phyloP scores from a whole-genome alignment of 1,140 invertebrate species.

The Drosophila kepulauana region DNA sequence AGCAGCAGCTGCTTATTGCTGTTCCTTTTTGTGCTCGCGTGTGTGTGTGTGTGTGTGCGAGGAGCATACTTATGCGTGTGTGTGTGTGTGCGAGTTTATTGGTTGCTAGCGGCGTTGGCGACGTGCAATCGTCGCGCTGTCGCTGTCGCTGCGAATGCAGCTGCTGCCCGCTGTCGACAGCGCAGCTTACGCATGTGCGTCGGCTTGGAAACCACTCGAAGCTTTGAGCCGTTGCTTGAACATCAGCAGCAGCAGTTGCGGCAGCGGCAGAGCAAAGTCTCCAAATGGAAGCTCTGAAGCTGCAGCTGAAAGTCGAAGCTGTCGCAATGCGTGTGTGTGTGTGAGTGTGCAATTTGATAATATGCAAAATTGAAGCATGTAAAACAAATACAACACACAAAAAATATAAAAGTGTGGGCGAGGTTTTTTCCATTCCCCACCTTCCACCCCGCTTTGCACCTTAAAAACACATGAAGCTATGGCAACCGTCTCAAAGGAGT shows the following conservation, averaged over 20 bases:
- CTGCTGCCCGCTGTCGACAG: constrained; percentile 33
- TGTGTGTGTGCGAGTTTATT: constrained; percentile 41
- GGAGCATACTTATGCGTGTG: constrained; percentile 15
- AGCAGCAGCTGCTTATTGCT: constrained; percentile 50
- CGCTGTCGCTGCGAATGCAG: constrained; percentile 34
- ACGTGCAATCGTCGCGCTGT: constrained; percentile 22
- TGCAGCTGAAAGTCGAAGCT: constrained; percentile 34
- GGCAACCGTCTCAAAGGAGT: constrained; percentile 8
- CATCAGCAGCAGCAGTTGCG: no score
- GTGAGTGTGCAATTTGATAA: constrained; percentile 35
- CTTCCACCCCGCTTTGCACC: not conserved
- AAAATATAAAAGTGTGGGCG: constrained; percentile 17
- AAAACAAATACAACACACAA: constrained; percentile 24
- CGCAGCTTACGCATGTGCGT: constrained; percentile 55
- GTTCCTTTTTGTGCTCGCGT: constrained; percentile 3
- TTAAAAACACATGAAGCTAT: constrained; percentile 12
- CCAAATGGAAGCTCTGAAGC: constrained; percentile 23
- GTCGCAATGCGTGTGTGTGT: not conserved
- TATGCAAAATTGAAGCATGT: constrained; percentile 41
- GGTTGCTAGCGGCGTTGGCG: constrained; percentile 23
- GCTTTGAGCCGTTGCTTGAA: constrained; percentile 22
- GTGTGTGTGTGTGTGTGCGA: constrained; percentile 13
- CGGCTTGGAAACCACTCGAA: constrained; percentile 48
- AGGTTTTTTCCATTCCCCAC: not conserved
- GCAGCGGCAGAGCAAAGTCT: constrained; percentile 28